Evolutionary conservation across 2,888 invertebrate species (phyloP).

Genomic region (Aleiodes leptofemur): DNA sequence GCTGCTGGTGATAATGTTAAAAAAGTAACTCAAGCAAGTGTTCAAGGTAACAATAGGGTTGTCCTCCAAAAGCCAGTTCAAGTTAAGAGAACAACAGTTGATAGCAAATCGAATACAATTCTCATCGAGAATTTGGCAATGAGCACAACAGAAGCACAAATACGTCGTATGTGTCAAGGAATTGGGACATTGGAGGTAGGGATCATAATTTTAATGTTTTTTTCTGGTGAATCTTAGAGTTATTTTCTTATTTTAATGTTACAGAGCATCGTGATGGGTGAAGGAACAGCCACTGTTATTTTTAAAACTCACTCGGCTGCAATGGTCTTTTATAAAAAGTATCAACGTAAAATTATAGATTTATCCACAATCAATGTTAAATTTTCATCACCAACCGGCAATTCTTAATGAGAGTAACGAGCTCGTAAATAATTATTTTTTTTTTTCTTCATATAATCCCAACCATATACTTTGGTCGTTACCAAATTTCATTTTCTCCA

Average conservation of each 20-base stretch:
- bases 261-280: constrained; percentile 72
- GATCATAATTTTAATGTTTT: constrained; percentile 60
- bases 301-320: constrained; percentile 78
- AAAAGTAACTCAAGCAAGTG: constrained; percentile 55
- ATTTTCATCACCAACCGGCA: constrained; percentile 66
- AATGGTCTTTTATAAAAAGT: constrained; percentile 78
- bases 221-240: constrained; percentile 18
- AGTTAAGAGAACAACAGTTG: constrained; percentile 52
- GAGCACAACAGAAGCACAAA: constrained; percentile 75
- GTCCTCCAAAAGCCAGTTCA: constrained; percentile 60
- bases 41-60: constrained; percentile 59
- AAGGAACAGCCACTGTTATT: constrained; percentile 74
- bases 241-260: constrained; percentile 58
- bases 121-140: constrained; percentile 76
- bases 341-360: constrained; percentile 78
- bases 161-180: constrained; percentile 76
- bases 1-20: constrained; percentile 48
- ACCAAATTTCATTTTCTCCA: not conserved
- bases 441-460: not conserved
- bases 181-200: constrained; percentile 76
- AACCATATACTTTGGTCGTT: not conserved
- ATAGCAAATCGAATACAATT: constrained; percentile 73
- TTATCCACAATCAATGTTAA: constrained; percentile 77
- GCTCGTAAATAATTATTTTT: not conserved
- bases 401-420: not conserved